A percentile compares a stretch with the other conserved stretches of the same genome.
phyloP scores from a whole-genome alignment of 2,113 vertebrate genomes.

The Psittacus erithacus region DNA sequence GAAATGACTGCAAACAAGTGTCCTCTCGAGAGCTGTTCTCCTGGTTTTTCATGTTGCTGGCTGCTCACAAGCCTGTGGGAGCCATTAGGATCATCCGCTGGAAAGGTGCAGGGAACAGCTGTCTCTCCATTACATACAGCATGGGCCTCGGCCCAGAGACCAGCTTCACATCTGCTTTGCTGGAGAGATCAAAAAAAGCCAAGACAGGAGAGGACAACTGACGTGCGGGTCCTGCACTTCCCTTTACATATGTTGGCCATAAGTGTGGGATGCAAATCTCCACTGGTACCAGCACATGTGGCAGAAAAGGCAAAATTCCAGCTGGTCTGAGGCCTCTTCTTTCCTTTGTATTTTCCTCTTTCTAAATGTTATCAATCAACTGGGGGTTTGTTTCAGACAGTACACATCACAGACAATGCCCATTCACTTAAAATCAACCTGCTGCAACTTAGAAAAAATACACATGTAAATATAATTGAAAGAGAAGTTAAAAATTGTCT shows the following conservation, averaged over 20 bases:
- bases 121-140: neutral
- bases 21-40: neutral
- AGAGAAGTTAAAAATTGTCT: neutral
- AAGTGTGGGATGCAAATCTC: neutral
- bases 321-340: neutral
- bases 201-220: neutral
- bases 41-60: slow-evolving; percentile 25
- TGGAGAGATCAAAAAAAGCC: neutral
- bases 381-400: neutral
- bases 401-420: neutral
- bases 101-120: slow-evolving; percentile 36
- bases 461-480: neutral
- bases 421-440: neutral
- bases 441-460: neutral
- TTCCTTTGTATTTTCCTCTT: neutral
- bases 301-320: slow-evolving; percentile 15
- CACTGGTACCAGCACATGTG: slow-evolving; percentile 3
- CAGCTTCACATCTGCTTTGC: slow-evolving; percentile 23
- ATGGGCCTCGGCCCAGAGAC: neutral
- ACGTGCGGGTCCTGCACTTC: neutral
- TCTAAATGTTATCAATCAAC: neutral
- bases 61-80: slow-evolving; percentile 24
- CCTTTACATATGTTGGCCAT: slow-evolving; percentile 12
- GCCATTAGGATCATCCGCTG: neutral
- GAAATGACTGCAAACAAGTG: slow-evolving; percentile 28